Conservation (phyloP, 2,113 vertebrate genomes). For the Spermophilus dauricus region DNA sequence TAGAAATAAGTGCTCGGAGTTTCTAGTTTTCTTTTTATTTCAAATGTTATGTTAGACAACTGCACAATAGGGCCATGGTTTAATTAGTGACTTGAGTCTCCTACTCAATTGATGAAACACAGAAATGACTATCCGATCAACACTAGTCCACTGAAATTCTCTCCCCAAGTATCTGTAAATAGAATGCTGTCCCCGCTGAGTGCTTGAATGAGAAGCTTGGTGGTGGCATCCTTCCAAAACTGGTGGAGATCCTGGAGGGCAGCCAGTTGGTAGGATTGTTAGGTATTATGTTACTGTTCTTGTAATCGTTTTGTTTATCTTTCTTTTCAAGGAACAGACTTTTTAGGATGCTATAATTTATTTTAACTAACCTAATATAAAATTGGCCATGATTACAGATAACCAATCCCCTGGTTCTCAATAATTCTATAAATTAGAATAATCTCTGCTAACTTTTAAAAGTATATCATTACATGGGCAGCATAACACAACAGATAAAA, state of each 20-base stretch:
- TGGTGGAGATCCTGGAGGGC: not conserved
- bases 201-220: not conserved
- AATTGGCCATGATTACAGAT: not conserved
- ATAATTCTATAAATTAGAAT: not conserved
- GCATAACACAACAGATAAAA: fast-evolving
- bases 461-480: not conserved
- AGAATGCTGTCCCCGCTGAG: not conserved
- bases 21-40: not conserved
- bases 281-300: not conserved
- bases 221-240: not conserved
- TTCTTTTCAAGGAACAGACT: not conserved
- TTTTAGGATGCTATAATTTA: not conserved
- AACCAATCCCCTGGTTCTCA: not conserved
- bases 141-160: not conserved
- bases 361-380: not conserved
- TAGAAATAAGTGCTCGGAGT: not conserved
- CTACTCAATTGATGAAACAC: not conserved
- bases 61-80: not conserved
- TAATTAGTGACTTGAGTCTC: not conserved
- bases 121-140: fast-evolving
- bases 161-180: not conserved
- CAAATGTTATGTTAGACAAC: not conserved
- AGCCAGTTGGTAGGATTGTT: not conserved
- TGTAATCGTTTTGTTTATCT: not conserved
- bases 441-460: not conserved